These are phyloP conservation scores for Zaprionus lineosus DNA, from an alignment of 2,888 invertebrate genomes.

Conservation along the genomic window DNA sequence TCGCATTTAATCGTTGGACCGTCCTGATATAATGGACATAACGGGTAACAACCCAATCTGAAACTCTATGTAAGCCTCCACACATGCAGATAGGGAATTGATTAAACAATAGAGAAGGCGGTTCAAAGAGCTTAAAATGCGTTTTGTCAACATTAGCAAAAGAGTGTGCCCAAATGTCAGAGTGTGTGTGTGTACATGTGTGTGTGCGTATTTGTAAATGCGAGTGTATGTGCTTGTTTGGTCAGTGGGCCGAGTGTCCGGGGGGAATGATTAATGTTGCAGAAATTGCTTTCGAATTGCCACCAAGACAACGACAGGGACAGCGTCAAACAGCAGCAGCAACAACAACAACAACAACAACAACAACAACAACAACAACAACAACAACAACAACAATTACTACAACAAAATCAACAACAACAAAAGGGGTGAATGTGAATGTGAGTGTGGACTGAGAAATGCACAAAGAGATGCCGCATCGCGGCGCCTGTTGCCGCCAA, in stretches of 20 bases:
- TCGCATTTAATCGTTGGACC: constrained; percentile 32
- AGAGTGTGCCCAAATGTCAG: constrained; percentile 17
- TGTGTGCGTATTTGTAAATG: background rate
- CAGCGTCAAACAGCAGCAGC: no score
- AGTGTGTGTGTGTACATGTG: background rate
- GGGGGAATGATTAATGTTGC: constrained; percentile 72
- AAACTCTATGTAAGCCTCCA: no score
- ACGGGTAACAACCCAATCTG: no score
- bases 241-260: constrained; percentile 17
- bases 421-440: constrained; percentile 37
- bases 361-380: constrained; percentile 58
- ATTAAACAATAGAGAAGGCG: constrained; percentile 71
- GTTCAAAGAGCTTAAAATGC: constrained; percentile 78
- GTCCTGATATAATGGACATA: no score
- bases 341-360: constrained; percentile 34
- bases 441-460: constrained; percentile 52
- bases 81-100: constrained; percentile 34
- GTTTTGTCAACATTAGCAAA: constrained; percentile 79
- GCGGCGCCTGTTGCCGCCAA: constrained; percentile 62
- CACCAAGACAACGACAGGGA: constrained; percentile 41
- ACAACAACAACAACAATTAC: no score
- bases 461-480: constrained; percentile 51
- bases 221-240: background rate
- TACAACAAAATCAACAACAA: constrained; percentile 31
- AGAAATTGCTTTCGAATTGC: constrained; percentile 77